A percentile compares a stretch with the other conserved stretches of the same genome.
Evolutionary conservation across 2,797 vertebrate species (phyloP).

Genomic region (Streptopelia turtur): DNA sequence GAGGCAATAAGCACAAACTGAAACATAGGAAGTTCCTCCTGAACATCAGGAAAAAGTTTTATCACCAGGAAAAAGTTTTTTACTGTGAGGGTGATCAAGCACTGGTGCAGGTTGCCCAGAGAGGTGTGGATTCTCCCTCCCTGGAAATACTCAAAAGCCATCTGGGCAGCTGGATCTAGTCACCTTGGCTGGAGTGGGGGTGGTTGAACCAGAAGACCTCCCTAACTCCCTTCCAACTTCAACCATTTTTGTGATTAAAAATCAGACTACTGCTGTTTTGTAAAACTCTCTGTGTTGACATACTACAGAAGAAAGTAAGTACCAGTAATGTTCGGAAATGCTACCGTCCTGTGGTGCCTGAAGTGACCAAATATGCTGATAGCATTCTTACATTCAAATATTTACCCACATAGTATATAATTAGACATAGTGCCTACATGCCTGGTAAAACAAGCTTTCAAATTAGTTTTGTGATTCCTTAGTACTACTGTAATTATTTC

Average conservation of each 20-base stretch:
- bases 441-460: background rate
- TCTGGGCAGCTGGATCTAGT: background rate
- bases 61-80: background rate
- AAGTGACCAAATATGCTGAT: background rate
- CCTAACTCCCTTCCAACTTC: background rate
- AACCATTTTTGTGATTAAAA: background rate
- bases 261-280: background rate
- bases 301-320: background rate
- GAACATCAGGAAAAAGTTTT: background rate
- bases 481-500: background rate
- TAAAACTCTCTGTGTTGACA: background rate
- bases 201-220: background rate
- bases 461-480: background rate
- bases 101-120: background rate
- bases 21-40: background rate
- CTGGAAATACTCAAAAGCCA: background rate
- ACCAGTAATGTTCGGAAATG: background rate
- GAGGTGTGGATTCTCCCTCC: background rate
- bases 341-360: slow-evolving; percentile 5
- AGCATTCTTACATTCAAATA: background rate
- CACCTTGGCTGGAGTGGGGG: background rate
- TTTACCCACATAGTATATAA: fast-evolving
- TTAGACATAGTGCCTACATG: background rate
- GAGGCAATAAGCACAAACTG: background rate
- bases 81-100: background rate